Base-by-base conservation (phyloP, 2,113 vertebrate species). In the Nettapus auritus region DNA sequence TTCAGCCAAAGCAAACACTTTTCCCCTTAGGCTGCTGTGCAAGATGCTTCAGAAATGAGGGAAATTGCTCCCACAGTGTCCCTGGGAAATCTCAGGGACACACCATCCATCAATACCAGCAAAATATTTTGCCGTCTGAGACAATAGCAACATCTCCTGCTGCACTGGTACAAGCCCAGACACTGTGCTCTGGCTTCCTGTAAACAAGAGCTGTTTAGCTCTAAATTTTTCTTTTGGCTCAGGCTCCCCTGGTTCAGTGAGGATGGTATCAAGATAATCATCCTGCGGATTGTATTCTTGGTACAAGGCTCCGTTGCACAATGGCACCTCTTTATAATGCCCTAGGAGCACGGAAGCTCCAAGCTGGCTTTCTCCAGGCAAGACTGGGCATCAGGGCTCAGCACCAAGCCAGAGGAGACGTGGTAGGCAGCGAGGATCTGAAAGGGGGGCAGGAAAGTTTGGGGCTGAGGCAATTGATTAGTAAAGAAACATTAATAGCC, bases 171-270 rank as follows among this genome's bases (percentile, higher is more conserved):
- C 97, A 96, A 94, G 97, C 87, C 96, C 94, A 96, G 95, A 89
- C 94, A 97, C 82, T 16, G 81, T 62, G 89, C 93, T 94, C 88
- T 68, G 70, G 78, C 70, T 95, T 91, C 70, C 85, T 97, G 86
- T 96, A 97, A 97, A 96, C 94, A 97, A 89, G 92, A 88, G 56
- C 93, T 97, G 95, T 97, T 93, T 94, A 95, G 91, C 86, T 96
- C 93, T 70, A 91, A 95, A 93, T 91, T 94, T 38, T 57, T 89
- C 87, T 69, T 82, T 73, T 77, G 93, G 95, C 91, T 96, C 73
- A 52, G 83, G 82, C 83, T 96, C 26, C 82, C 63, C 79, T 71
- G 73, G 84, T 91, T 94, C 89, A 90, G 73, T 8, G 80, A 93
- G 93, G 71, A 95, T 88, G 92, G 91, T 90, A 90, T 85, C 2